These are phyloP conservation scores for Neodiprion virginianus DNA, from an alignment of 1,140 invertebrate genomes.

Conservation along the genomic window DNA sequence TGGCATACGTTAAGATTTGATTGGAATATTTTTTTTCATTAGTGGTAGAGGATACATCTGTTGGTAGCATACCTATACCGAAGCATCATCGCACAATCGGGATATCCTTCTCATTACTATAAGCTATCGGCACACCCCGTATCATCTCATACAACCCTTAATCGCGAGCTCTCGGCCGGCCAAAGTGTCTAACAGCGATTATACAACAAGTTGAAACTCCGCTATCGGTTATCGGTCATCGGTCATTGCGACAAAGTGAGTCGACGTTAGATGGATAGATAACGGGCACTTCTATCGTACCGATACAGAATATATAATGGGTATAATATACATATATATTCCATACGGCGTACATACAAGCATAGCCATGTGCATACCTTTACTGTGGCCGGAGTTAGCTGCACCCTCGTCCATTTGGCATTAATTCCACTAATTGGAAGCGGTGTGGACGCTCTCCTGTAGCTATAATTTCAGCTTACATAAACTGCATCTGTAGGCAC, in stretches of 20 bases:
- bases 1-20: no score
- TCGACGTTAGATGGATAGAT: background rate
- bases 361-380: background rate
- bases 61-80: no score
- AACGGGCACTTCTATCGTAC: background rate
- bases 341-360: background rate
- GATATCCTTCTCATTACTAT: no score
- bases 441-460: constrained; percentile 42
- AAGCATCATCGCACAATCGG: no score
- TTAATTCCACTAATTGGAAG: constrained; percentile 60
- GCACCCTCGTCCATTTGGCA: constrained; percentile 33
- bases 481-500: no score
- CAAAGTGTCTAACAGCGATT: background rate
- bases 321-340: background rate
- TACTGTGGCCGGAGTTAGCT: background rate
- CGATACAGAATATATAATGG: no score
- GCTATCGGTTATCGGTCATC: background rate
- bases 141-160: no score
- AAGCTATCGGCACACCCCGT: no score
- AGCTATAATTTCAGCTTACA: no score
- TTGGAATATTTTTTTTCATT: no score
- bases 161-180: no score
- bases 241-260: background rate
- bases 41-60: no score
- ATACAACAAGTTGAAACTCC: background rate